A percentile compares a stretch with the other conserved stretches of the same genome.
These are phyloP conservation scores for Chrysopilus asiliformis DNA, from an alignment of 2,888 invertebrate genomes.

Conservation along the genomic window DNA sequence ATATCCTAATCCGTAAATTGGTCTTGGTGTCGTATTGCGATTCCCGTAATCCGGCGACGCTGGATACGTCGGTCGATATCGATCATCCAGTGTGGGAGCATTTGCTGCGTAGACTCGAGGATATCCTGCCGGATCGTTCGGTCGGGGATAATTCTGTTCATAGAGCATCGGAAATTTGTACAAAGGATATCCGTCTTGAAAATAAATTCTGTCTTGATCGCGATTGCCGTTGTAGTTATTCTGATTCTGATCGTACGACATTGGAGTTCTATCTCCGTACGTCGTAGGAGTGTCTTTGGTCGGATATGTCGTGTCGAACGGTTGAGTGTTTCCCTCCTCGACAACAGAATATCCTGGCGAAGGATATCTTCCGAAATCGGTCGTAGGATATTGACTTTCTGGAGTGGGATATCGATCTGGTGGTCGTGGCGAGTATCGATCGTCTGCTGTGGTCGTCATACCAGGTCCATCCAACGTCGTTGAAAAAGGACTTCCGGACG, in stretches of 20 bases:
- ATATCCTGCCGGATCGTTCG: constrained; percentile 29
- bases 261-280: constrained; percentile 13
- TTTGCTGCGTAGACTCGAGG: constrained; percentile 34
- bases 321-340: constrained; percentile 6
- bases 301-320: constrained; percentile 3
- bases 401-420: constrained; percentile 7
- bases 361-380: constrained; percentile 7
- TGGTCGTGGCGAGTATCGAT: constrained; percentile 12
- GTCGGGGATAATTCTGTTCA: constrained; percentile 32
- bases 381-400: constrained; percentile 3
- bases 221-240: constrained; percentile 6
- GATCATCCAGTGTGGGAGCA: constrained; percentile 28
- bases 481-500: background rate
- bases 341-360: constrained; percentile 8
- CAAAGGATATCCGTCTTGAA: constrained; percentile 31
- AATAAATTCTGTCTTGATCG: constrained; percentile 31
- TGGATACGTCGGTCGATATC: constrained; percentile 21
- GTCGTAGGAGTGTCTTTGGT: constrained; percentile 15
- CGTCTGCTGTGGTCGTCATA: constrained; percentile 11
- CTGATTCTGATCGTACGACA: constrained; percentile 2
- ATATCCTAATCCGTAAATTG: constrained; percentile 30
- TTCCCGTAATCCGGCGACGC: constrained; percentile 15
- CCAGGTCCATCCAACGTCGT: constrained; percentile 9
- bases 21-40: constrained; percentile 23
- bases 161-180: constrained; percentile 35